These are phyloP conservation scores for Drosophila sechellia DNA, from an alignment of 1,140 invertebrate genomes.

Conservation along the genomic window DNA sequence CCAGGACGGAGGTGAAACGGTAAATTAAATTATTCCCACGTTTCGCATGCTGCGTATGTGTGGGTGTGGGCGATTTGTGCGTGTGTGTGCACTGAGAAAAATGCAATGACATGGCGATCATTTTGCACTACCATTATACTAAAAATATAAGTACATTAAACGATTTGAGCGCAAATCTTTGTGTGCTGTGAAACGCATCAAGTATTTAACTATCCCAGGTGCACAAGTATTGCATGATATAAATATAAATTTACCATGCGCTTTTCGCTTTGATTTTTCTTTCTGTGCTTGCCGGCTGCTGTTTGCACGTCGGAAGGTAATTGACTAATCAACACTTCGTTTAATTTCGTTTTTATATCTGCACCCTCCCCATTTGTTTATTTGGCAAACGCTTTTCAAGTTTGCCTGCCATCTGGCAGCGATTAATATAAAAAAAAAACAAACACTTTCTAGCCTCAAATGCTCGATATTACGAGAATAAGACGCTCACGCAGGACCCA, in stretches of 20 bases:
- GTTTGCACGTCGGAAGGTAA: conserved; percentile 48
- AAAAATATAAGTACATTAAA: too few species aligned
- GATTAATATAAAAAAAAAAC: conserved; percentile 45
- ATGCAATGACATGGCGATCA: background rate
- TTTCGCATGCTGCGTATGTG: conserved; percentile 13
- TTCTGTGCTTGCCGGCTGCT: conserved; percentile 19
- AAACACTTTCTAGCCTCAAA: conserved; percentile 12
- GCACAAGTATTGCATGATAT: background rate
- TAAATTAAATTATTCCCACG: conserved; percentile 54
- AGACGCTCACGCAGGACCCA: conserved; percentile 37
- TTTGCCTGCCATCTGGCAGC: conserved; percentile 58
- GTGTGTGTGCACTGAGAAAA: conserved; percentile 8
- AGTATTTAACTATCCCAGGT: background rate
- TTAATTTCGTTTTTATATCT: conserved; percentile 76
- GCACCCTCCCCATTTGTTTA: conserved; percentile 65
- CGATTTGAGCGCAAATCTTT: too few species aligned
- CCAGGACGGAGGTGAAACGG: conserved; percentile 34
- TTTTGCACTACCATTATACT: too few species aligned
- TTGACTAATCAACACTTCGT: conserved; percentile 79
- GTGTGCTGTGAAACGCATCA: too few species aligned
- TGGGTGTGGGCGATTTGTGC: conserved; percentile 1
- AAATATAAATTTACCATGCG: background rate
- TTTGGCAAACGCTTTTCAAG: conserved; percentile 61
- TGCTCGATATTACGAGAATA: conserved; percentile 28
- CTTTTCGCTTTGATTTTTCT: background rate